phyloP scores from a whole-genome alignment of 2,113 vertebrate species.

The Tenrec ecaudatus region DNA sequence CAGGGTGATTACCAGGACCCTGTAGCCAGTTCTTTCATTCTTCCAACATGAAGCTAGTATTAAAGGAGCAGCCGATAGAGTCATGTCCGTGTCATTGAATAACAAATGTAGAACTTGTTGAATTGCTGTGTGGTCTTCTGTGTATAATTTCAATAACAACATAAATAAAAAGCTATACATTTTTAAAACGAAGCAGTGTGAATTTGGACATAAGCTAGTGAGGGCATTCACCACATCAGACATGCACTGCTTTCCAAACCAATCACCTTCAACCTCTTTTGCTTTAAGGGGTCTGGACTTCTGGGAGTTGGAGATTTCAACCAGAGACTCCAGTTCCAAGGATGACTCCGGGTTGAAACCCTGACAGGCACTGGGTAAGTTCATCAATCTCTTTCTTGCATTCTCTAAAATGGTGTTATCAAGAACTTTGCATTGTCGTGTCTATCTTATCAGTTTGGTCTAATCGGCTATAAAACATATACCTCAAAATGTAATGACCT shows the following conservation, averaged over 20 bases:
- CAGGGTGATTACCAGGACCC: neutral
- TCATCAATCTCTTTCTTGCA: slow-evolving; percentile 27
- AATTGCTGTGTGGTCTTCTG: neutral
- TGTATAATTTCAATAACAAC: neutral
- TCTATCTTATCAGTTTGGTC: neutral
- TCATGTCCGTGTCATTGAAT: neutral
- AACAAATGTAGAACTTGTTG: neutral
- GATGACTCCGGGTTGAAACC: neutral
- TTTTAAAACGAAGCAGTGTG: neutral
- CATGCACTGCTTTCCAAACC: neutral
- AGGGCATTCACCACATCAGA: neutral
- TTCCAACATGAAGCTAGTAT: neutral
- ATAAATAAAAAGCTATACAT: neutral
- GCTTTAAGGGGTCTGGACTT: neutral
- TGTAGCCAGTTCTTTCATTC: neutral
- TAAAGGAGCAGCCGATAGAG: neutral
- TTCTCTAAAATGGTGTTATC: neutral
- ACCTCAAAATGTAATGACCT: neutral
- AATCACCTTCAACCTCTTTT: neutral
- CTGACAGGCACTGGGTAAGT: slow-evolving; percentile 4
- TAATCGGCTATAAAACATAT: neutral
- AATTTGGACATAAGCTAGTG: neutral
- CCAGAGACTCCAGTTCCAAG: neutral
- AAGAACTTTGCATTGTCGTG: neutral
- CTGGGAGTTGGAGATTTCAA: neutral